Evolutionary conservation across 2,113 vertebrate species (phyloP).

Genomic region (Gorsachius goisagi): DNA sequence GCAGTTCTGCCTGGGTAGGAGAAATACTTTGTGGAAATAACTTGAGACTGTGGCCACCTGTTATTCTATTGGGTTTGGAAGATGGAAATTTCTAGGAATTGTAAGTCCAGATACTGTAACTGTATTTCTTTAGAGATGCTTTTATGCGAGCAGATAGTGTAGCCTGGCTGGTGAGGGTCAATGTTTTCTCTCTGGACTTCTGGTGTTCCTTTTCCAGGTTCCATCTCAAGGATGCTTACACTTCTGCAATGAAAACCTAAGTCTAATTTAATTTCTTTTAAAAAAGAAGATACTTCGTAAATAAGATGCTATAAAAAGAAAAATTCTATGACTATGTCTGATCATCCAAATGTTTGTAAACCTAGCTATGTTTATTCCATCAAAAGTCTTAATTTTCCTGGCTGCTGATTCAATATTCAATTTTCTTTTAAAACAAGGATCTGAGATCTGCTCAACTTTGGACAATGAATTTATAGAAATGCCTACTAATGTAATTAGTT

Average conservation of each 20-base stretch:
- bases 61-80: background rate
- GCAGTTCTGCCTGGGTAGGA: background rate
- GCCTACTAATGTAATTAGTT: background rate
- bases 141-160: background rate
- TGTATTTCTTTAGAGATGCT: background rate
- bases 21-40: background rate
- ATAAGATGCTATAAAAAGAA: background rate
- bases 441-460: background rate
- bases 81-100: conserved; percentile 20
- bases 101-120: background rate
- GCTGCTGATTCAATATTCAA: background rate
- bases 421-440: background rate
- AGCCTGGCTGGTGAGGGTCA: background rate
- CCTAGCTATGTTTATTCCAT: background rate
- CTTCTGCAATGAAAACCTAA: background rate
- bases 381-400: background rate
- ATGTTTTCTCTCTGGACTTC: background rate
- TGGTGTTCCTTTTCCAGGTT: background rate
- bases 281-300: background rate
- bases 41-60: background rate
- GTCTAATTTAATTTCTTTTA: background rate
- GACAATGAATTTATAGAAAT: background rate
- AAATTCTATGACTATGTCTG: background rate
- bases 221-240: background rate
- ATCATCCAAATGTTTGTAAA: background rate